Percentiles rank a stretch among this genome's conserved stretches.
phyloP scores from a whole-genome alignment of 2,888 invertebrate genomes.

The Atethmia centrago region DNA sequence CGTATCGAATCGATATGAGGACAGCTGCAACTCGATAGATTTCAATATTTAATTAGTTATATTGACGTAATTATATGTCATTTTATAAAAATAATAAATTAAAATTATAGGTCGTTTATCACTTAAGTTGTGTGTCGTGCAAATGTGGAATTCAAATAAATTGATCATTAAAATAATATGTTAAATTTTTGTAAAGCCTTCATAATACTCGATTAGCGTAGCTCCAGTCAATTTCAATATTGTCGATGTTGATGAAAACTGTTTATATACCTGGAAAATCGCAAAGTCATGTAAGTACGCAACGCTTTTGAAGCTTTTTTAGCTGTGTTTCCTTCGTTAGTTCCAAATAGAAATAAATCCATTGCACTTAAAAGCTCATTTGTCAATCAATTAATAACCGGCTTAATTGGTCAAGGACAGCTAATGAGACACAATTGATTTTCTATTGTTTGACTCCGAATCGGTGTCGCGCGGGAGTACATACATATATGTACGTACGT shows the following conservation, averaged over 20 bases:
- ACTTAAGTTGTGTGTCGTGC: neutral
- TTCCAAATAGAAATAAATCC: neutral
- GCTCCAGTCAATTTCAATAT: neutral
- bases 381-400: neutral
- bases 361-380: neutral
- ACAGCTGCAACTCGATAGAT: constrained; percentile 58
- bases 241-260: neutral
- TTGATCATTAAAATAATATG: neutral
- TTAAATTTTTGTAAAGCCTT: constrained; percentile 2
- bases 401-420: too few relatives aligned
- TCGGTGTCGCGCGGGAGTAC: too few relatives aligned
- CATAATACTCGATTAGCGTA: neutral
- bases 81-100: constrained; percentile 27
- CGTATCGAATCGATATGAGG: constrained; percentile 55
- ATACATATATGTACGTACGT: neutral
- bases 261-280: neutral
- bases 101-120: constrained; percentile 18
- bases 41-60: constrained; percentile 54
- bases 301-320: neutral
- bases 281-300: neutral
- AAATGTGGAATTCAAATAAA: neutral
- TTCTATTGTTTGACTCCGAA: too few relatives aligned
- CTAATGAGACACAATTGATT: too few relatives aligned
- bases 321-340: neutral
- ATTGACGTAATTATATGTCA: constrained; percentile 44